Percentiles rank a stretch among this genome's conserved stretches.
Conservation (phyloP, 2,888 invertebrate genomes). For the Pterostichus niger region DNA sequence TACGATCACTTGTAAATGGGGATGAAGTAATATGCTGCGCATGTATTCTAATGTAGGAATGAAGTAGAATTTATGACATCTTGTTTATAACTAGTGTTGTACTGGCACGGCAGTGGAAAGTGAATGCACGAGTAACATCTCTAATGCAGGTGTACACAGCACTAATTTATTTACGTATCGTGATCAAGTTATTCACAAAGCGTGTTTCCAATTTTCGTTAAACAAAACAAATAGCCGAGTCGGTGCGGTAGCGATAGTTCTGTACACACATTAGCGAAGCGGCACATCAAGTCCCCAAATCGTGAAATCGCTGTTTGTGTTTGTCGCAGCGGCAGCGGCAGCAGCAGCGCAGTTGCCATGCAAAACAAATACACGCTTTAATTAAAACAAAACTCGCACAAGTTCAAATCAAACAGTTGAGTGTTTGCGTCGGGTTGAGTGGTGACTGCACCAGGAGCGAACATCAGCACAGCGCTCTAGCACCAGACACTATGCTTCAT, state of each 20-base stretch:
- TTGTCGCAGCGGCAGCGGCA: neutral
- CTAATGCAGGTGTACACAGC: neutral
- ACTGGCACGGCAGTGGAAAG: neutral
- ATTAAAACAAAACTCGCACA: slow-evolving; percentile 31
- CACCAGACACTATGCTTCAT: no score
- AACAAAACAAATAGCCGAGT: slow-evolving; percentile 3
- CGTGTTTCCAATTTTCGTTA: slow-evolving; percentile 1
- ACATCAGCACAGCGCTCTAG: no score
- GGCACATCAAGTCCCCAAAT: neutral
- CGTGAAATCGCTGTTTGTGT: slow-evolving; percentile 19
- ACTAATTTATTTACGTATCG: slow-evolving; percentile 7
- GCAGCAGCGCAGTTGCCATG: neutral
- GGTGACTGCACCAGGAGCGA: no score
- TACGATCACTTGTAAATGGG: no score
- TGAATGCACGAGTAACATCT: neutral
- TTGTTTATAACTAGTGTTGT: no score
- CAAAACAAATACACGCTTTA: slow-evolving; percentile 19
- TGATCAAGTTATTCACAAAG: slow-evolving; percentile 9
- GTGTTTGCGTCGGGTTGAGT: no score
- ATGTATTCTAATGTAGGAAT: no score
- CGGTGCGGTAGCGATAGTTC: slow-evolving; percentile 8
- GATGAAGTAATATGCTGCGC: no score
- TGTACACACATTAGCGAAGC: slow-evolving; percentile 4
- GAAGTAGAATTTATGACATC: no score
- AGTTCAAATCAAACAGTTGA: neutral